Conservation (phyloP, 2,113 vertebrate species). For the Tupaia chinensis region DNA sequence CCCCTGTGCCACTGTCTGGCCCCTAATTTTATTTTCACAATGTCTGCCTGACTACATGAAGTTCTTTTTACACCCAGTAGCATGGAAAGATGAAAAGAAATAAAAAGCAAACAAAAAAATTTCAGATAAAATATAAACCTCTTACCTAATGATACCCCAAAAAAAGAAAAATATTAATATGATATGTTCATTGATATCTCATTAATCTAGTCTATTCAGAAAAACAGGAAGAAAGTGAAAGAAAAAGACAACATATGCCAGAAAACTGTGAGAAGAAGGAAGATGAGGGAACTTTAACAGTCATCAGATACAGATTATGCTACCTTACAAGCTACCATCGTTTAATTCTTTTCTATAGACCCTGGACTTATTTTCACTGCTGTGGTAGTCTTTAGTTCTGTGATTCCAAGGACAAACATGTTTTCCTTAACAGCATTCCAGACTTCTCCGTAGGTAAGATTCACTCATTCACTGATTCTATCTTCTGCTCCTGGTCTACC, state of each 20-base stretch:
- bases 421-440: constrained; percentile 70
- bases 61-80: constrained; percentile 29
- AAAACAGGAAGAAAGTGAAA: constrained; percentile 11
- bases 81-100: not conserved
- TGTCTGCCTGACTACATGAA: constrained; percentile 41
- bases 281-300: constrained; percentile 40
- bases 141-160: constrained; percentile 61
- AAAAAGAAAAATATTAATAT: constrained; percentile 40
- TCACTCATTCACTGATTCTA: constrained; percentile 61
- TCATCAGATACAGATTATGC: not conserved
- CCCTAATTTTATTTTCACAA: not conserved
- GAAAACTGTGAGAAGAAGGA: constrained; percentile 58
- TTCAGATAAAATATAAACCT: constrained; percentile 24
- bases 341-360: constrained; percentile 34
- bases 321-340: not conserved
- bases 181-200: not conserved
- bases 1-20: too few relatives aligned
- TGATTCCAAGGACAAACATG: constrained; percentile 54
- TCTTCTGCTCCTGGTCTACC: not conserved
- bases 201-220: not conserved
- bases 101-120: not conserved
- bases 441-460: constrained; percentile 49
- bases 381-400: constrained; percentile 60
- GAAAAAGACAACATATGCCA: not conserved
- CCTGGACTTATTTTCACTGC: constrained; percentile 47